Percentiles rank a stretch among this genome's conserved stretches.
phyloP scores from a whole-genome alignment of 2,113 vertebrate species.

The Dicaeum eximium region DNA sequence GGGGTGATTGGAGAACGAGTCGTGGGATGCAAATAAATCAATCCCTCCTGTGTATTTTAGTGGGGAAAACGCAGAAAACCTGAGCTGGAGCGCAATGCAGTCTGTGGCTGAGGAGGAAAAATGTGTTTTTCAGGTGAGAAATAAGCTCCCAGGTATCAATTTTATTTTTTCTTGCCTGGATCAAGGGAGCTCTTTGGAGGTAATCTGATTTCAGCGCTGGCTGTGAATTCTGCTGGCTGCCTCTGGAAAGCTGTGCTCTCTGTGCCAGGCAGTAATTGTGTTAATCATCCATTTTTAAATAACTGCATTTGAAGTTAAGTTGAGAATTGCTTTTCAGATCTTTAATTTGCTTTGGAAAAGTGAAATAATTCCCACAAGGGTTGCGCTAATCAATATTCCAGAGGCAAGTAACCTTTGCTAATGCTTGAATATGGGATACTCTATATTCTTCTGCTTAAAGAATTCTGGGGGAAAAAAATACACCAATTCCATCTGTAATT shows the following conservation, averaged over 20 bases:
- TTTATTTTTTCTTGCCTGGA: slow-evolving; percentile 27
- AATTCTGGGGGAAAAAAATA: not conserved
- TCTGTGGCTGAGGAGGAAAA: not conserved
- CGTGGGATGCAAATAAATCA: not conserved
- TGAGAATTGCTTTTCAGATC: slow-evolving; percentile 67
- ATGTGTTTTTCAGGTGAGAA: slow-evolving; percentile 19
- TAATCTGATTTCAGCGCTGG: slow-evolving; percentile 50
- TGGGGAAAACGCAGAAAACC: not conserved
- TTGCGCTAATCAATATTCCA: slow-evolving; percentile 16
- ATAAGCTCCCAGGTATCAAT: slow-evolving; percentile 35
- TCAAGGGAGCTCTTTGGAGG: slow-evolving; percentile 48
- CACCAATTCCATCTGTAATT: not conserved
- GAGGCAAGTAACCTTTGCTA: slow-evolving; percentile 27
- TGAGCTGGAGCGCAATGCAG: not conserved
- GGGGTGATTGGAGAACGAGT: not conserved
- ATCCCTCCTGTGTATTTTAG: not conserved
- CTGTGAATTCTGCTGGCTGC: slow-evolving; percentile 22
- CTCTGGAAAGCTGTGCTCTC: slow-evolving; percentile 42
- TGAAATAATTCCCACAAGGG: slow-evolving; percentile 48
- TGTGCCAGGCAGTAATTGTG: slow-evolving; percentile 44
- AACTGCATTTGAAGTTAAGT: slow-evolving; percentile 65
- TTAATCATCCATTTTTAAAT: slow-evolving; percentile 70
- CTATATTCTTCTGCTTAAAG: not conserved
- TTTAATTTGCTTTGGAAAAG: slow-evolving; percentile 66
- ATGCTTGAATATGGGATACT: not conserved